Conservation (phyloP, 2,797 vertebrate species). For the Helicolenus hilgendorfi region DNA sequence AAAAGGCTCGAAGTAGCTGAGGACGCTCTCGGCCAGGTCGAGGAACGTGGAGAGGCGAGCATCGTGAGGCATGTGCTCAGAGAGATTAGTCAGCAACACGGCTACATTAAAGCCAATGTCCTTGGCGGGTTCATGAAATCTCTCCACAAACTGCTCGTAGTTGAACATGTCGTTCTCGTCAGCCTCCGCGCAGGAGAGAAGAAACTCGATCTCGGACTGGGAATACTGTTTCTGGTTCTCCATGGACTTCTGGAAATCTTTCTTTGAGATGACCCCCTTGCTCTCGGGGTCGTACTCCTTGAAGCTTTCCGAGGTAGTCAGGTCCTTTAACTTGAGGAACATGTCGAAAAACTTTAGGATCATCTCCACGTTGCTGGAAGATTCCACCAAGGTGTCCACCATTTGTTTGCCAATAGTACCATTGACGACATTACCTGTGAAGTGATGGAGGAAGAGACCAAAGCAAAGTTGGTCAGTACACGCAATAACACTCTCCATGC, state of each 20-base stretch:
- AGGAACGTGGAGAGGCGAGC: slow-evolving; percentile 94
- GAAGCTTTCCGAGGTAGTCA: slow-evolving; percentile 97
- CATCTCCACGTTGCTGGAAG: slow-evolving; percentile 99
- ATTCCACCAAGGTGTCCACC: slow-evolving; percentile 99
- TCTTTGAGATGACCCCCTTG: slow-evolving; percentile 98
- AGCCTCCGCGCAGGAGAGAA: slow-evolving; percentile 96
- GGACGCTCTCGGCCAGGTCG: slow-evolving; percentile 96
- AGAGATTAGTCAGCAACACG: slow-evolving; percentile 96
- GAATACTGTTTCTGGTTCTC: slow-evolving; percentile 99
- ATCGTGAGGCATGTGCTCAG: slow-evolving; percentile 98
- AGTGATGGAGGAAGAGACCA: background rate
- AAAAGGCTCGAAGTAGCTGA: slow-evolving; percentile 97
- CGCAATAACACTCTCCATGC: background rate
- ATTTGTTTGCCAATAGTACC: slow-evolving; percentile 99
- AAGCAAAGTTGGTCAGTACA: background rate
- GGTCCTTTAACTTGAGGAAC: slow-evolving; percentile 99
- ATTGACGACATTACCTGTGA: slow-evolving; percentile 97
- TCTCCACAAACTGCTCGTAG: slow-evolving; percentile 96
- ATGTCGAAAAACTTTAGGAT: slow-evolving; percentile 99
- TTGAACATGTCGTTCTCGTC: slow-evolving; percentile 99
- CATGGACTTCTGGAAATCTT: slow-evolving; percentile 99
- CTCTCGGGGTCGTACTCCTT: slow-evolving; percentile 96
- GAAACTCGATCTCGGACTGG: slow-evolving; percentile 97
- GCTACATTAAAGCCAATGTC: slow-evolving; percentile 99
- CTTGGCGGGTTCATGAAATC: slow-evolving; percentile 98